Conservation (phyloP, 2,113 vertebrate species). For the human region GRCh38 chr7:43497001-43497500, state of each 20-base stretch:
- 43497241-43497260: background rate
- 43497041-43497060: background rate
- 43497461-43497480: no score
- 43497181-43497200: background rate
- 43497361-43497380: background rate
- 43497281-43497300: background rate
- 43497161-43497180: background rate
- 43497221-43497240: background rate
- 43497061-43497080: background rate
- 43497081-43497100: background rate
- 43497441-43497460: background rate
- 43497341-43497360: background rate
- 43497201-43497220: background rate
- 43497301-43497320: background rate
- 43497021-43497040: background rate
- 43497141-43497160: background rate
- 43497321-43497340: no score
- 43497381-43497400: background rate
- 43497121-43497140: background rate
- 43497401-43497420: background rate
- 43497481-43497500: background rate
- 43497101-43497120: background rate
- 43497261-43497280: background rate
- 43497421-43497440: background rate
- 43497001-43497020: background rate